Conservation (phyloP, 2,888 invertebrate species). For the Adelphocoris suturalis region DNA sequence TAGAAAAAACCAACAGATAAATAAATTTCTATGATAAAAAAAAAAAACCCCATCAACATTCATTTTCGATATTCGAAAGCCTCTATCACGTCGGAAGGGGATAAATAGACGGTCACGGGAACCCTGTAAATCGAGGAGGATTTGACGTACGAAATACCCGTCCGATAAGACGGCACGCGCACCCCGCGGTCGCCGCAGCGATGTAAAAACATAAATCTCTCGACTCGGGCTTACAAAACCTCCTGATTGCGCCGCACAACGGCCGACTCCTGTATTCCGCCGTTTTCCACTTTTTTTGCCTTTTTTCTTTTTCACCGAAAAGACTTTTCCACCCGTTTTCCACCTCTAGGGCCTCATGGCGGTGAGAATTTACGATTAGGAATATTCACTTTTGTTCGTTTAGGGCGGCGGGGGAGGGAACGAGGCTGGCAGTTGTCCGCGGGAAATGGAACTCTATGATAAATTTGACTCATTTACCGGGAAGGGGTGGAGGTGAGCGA, state of each 20-base stretch:
- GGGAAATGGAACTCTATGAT: slow-evolving; percentile 53
- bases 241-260: slow-evolving; percentile 13
- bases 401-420: neutral
- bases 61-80: neutral
- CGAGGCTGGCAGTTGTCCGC: slow-evolving; percentile 31
- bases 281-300: neutral
- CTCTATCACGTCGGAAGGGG: neutral
- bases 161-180: slow-evolving; percentile 3
- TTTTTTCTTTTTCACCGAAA: neutral
- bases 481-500: neutral
- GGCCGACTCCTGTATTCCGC: neutral
- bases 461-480: slow-evolving; percentile 53
- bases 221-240: slow-evolving; percentile 3
- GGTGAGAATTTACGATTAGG: slow-evolving; percentile 30
- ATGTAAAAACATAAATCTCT: slow-evolving; percentile 9
- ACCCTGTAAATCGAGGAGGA: neutral
- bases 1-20: no score
- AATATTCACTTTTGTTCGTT: slow-evolving; percentile 19
- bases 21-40: no score
- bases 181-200: neutral
- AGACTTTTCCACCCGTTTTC: neutral
- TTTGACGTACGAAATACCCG: neutral
- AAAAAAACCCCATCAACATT: no score
- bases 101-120: neutral
- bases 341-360: neutral